These are phyloP conservation scores for Heptranchias perlo DNA, from an alignment of 2,113 vertebrate genomes.

Conservation along the genomic window DNA sequence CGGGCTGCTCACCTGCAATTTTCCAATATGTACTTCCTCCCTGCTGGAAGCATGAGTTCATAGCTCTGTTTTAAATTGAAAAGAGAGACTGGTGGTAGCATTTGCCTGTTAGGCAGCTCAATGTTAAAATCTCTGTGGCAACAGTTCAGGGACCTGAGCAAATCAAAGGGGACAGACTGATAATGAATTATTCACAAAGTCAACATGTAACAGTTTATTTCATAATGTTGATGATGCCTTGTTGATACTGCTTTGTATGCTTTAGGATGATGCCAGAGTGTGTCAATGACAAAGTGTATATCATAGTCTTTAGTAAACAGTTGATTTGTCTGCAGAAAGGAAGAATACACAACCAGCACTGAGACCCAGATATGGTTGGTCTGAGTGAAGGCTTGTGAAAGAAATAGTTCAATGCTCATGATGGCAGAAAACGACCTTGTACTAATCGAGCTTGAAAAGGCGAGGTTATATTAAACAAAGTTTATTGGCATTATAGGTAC, in stretches of 20 bases:
- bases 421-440: not conserved
- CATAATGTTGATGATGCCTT: not conserved
- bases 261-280: not conserved
- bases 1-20: too few relatives aligned
- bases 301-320: not conserved
- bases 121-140: not conserved
- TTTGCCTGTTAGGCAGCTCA: not conserved
- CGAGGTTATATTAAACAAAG: not conserved
- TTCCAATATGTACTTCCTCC: not conserved
- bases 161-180: not conserved
- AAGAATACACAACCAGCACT: not conserved
- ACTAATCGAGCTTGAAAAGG: not conserved
- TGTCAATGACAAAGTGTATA: not conserved
- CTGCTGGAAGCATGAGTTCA: not conserved
- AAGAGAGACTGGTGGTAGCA: not conserved
- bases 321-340: too few relatives aligned
- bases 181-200: constrained; percentile 3
- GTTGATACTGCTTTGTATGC: constrained; percentile 17
- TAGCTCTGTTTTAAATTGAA: not conserved
- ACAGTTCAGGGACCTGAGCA: constrained; percentile 4
- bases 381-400: not conserved
- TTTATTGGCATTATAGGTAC: not conserved
- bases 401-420: constrained; percentile 2
- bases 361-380: not conserved
- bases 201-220: not conserved